Percentiles rank a stretch among this genome's conserved stretches.
These are phyloP conservation scores for Euphydryas editha DNA, from an alignment of 2,888 invertebrate species.

Conservation along the genomic window DNA sequence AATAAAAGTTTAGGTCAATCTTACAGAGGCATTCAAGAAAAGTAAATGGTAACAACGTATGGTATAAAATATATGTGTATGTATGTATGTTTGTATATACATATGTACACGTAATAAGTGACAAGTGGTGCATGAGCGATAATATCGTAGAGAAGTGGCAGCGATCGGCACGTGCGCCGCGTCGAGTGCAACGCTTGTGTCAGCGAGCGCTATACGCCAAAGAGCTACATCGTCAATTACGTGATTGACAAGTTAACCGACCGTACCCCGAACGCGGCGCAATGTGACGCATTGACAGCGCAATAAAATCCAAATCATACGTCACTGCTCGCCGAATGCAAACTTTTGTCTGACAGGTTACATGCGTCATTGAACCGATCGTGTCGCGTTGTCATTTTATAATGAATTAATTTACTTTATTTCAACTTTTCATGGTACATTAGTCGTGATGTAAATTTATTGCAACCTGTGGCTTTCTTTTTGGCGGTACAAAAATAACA, in stretches of 20 bases:
- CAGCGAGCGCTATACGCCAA: conserved; percentile 52
- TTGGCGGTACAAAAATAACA: conserved; percentile 30
- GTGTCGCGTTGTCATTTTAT: conserved; percentile 4
- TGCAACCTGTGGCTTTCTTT: conserved; percentile 37
- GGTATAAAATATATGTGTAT: background rate
- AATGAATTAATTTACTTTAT: conserved; percentile 13
- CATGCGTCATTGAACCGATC: conserved; percentile 40
- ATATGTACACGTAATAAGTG: conserved; percentile 38
- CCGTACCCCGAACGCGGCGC: conserved; percentile 49
- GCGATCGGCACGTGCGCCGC: conserved; percentile 78
- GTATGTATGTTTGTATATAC: background rate
- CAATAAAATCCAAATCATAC: conserved; percentile 45
- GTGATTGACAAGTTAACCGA: conserved; percentile 71
- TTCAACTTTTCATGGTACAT: conserved; percentile 6
- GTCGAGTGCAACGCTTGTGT: conserved; percentile 67
- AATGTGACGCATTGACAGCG: conserved; percentile 45
- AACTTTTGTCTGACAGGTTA: conserved; percentile 40
- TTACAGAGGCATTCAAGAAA: background rate
- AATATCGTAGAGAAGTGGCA: conserved; percentile 68
- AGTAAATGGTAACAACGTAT: background rate
- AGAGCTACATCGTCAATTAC: conserved; percentile 69
- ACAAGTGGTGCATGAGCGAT: conserved; percentile 56
- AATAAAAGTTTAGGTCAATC: background rate
- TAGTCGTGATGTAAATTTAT: conserved; percentile 21
- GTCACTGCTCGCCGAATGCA: conserved; percentile 38